Evolutionary conservation across 2,888 invertebrate genomes (phyloP), one percentile per base, ranked within the genome.

Genomic region (Harpalus rufipes): DNA sequence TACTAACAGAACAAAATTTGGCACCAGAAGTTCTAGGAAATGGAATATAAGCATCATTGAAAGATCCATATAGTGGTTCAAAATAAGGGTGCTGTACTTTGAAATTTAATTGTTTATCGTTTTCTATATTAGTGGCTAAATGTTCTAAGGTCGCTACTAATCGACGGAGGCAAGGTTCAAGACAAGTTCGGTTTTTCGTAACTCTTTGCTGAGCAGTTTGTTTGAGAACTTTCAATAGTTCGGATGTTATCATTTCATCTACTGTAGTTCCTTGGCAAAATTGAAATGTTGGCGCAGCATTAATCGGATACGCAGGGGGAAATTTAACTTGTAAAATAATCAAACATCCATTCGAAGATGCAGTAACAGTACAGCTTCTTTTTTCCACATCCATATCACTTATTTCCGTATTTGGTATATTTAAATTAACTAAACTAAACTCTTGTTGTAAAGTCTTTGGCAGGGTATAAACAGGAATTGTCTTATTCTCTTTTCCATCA

Each of bases 21-120:
- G 97, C 98, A 0, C 98, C 98, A 8, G 97, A 97, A 0, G 98
- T 98, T 81, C 97, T 93, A 0, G 98, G 98, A 91, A 98, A 99
- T 0, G 98, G 98, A 87, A 99, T 96, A 89, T 96, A 96, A 7
- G 96, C 95, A 89, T 97, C 97, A 86, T 92, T 92, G 86, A 90
- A 92, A 56, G 91, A 90, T n/a, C 91, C 90, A 86, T 91, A 91
- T 5, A 90, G 88, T 0, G 88, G 86, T 85, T 89, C 88, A 16
- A 89, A 86, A 76, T 87, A 88, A 1, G 87, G 78, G 10, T 85
- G 87, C 88, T 51, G 87, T 82, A 21, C 88, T 86, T 86, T 85
- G 18, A 84, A 68, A 74, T 78, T 85, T 80, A 85, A 39, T 79
- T 81, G 79, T 78, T 88, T 87, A 86, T 93, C 93, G 84, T 92